Conservation (phyloP, 2,113 vertebrate genomes). For the Petromus typicus region DNA sequence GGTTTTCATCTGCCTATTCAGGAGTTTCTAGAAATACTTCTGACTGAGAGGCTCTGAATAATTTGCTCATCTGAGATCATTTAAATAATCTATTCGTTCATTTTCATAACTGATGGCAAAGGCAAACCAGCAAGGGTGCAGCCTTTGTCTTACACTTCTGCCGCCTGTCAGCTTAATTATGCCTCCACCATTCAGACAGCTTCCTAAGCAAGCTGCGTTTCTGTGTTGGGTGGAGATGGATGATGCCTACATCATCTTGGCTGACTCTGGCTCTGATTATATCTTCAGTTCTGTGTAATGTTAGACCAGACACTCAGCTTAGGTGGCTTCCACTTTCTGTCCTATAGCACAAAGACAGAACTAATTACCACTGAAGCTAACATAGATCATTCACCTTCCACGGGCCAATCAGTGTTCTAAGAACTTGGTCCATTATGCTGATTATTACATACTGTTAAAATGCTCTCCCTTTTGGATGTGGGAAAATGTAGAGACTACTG, state of each 20-base stretch:
- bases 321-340: background rate
- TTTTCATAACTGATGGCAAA: constrained; percentile 77
- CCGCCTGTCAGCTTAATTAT: constrained; percentile 42
- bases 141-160: constrained; percentile 64
- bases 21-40: constrained; percentile 80
- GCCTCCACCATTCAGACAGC: constrained; percentile 12
- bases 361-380: background rate
- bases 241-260: too few relatives aligned
- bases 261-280: background rate
- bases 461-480: background rate
- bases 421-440: background rate
- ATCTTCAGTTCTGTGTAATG: background rate
- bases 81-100: constrained; percentile 80
- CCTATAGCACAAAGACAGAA: background rate
- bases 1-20: constrained; percentile 65
- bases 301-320: constrained; percentile 17
- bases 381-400: background rate
- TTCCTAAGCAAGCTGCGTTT: background rate
- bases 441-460: background rate
- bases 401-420: background rate
- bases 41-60: constrained; percentile 76
- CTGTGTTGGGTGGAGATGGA: background rate
- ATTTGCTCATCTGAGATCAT: constrained; percentile 75
- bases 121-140: constrained; percentile 50
- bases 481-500: background rate